These are phyloP conservation scores for Glaucopsyche alexis DNA, from an alignment of 2,888 invertebrate species.

Conservation along the genomic window DNA sequence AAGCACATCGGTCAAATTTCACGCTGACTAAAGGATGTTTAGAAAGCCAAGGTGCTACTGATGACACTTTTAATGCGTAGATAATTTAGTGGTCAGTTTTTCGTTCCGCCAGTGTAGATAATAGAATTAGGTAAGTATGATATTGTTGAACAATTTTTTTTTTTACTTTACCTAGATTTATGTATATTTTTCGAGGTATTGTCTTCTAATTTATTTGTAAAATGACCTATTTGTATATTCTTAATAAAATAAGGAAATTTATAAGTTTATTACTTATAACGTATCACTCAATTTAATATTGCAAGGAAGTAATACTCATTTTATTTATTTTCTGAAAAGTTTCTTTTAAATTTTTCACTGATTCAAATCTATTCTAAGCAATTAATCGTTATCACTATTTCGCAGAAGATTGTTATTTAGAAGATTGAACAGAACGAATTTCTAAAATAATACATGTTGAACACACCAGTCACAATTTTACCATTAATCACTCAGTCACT, in stretches of 20 bases:
- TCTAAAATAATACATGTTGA: too few species aligned
- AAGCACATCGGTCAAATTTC: not conserved
- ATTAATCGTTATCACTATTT: not conserved
- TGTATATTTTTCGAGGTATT: not conserved
- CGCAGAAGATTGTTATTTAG: not conserved
- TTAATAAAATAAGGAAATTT: too few species aligned
- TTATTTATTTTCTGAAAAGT: too few species aligned
- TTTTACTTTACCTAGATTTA: not conserved
- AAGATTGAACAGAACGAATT: not conserved
- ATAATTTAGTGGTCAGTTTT: not conserved
- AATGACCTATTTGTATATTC: too few species aligned
- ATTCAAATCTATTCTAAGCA: not conserved
- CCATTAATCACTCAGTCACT: not conserved
- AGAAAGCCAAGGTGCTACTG: constrained; percentile 3
- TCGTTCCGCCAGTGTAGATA: not conserved
- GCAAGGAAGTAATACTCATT: too few species aligned
- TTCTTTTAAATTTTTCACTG: not conserved
- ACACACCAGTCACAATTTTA: not conserved
- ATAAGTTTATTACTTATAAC: too few species aligned
- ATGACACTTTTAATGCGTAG: not conserved
- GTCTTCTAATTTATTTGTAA: not conserved
- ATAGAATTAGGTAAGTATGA: not conserved
- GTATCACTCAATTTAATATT: too few species aligned
- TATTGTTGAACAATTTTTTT: not conserved
- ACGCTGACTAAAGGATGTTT: not conserved